Base-by-base conservation (phyloP, 2,797 vertebrate species). In the Sebastolobus alascanus region DNA sequence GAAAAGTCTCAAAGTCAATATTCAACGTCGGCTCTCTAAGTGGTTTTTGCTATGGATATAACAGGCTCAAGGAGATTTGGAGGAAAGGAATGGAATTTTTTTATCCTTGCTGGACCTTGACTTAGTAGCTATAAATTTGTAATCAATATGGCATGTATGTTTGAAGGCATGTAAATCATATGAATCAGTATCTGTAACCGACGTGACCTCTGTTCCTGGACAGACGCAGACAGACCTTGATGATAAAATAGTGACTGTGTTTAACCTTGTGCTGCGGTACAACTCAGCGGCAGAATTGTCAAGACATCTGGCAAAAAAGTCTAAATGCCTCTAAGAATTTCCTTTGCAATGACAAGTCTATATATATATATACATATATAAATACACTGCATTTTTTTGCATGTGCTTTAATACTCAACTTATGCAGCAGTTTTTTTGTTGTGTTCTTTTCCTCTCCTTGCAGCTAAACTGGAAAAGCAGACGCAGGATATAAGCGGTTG, bases 1-100 rank as follows among this genome's bases (percentile, higher is more conserved):
- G 93, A 90, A 92, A 93, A 89, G 84, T 85, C 86, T 92, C 79
- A 38, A 74, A 83, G 85, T 93, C 92, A 75, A 91, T 92, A 92
- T 85, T 84, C 22, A 87, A 79, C 60, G 8, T 84, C 43, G 4
- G 78, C 78, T 87, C 68, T 9, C 85, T 83, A 85, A 90, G 81
- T 86, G 71, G 54, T 89, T 89, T 88, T 87, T 84, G 83, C 73
- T 73, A 71, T 55, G 78, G 78, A 68, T 87, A 82, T 82, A 82
- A 85, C 63, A 61, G 60, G 52, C 80, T 84, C 75, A 76, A 73
- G 76, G 77, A 85, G 75, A 92, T 83, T 77, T 80, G 71, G 63
- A 72, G 63, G 22, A 77, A 88, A 80, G 20, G 85, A 83, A 86
- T 85, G 7, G 29, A 58, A 60, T 46, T 80, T 74, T 75, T 64